Evolutionary conservation across 1,140 invertebrate genomes (phyloP).

Genomic region (Laodelphax striatellus): DNA sequence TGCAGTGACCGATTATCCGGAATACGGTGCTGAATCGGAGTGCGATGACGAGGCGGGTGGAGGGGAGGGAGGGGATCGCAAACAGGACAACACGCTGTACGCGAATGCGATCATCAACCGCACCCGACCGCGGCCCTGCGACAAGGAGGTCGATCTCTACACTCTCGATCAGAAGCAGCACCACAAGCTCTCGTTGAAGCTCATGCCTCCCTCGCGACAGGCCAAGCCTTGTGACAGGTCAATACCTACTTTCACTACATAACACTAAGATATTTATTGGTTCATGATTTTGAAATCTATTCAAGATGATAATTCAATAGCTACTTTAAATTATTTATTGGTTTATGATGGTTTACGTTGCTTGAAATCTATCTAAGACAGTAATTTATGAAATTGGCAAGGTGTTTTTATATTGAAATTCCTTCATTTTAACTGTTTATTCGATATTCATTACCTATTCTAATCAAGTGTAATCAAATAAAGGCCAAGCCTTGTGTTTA

Average conservation of each 20-base stretch:
- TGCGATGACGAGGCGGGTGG: too few species aligned
- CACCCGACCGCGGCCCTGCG: conserved; percentile 63
- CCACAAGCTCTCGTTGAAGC: neutral
- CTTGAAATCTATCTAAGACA: too few species aligned
- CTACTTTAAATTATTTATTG: too few species aligned
- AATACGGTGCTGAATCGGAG: neutral
- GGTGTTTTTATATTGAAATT: too few species aligned
- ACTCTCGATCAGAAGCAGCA: neutral
- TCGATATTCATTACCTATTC: too few species aligned
- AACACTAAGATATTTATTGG: neutral
- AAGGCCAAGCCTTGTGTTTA: too few species aligned
- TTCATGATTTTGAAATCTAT: neutral
- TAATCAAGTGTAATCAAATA: too few species aligned
- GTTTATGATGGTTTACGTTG: too few species aligned
- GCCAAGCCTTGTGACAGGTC: conserved; percentile 13
- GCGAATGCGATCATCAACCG: conserved; percentile 45
- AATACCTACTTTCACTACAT: neutral
- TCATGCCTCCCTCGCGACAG: neutral
- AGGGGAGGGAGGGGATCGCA: too few species aligned
- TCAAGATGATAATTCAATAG: too few species aligned
- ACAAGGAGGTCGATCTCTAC: conserved; percentile 45
- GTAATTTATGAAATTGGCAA: too few species aligned
- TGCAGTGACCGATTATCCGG: neutral
- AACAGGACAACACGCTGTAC: neutral
- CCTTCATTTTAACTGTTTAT: too few species aligned